phyloP scores from a whole-genome alignment of 2,113 vertebrate genomes.

The Athene noctua region DNA sequence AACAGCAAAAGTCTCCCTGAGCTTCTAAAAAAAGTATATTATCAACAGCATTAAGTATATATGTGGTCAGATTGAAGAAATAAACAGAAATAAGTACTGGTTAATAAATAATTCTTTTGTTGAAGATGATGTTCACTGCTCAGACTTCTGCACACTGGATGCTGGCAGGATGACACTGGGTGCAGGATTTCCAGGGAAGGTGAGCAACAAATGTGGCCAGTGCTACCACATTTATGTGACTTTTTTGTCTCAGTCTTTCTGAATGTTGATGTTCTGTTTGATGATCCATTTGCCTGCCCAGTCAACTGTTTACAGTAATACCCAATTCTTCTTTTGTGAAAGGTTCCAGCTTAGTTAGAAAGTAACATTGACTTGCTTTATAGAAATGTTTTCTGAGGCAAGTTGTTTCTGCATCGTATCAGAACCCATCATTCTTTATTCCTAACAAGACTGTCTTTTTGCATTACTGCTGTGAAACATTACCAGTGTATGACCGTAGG shows the following conservation, averaged over 20 bases:
- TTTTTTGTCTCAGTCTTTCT: neutral
- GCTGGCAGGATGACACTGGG: neutral
- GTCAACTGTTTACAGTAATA: neutral
- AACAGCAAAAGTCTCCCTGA: neutral
- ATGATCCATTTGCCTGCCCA: neutral
- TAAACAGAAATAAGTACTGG: neutral
- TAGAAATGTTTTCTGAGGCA: neutral
- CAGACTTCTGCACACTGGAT: fast-evolving
- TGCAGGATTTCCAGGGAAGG: neutral
- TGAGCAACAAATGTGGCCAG: neutral
- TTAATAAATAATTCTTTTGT: neutral
- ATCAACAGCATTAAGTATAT: neutral
- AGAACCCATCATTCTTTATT: neutral
- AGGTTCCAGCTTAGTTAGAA: neutral
- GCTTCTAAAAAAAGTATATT: neutral
- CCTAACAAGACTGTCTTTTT: neutral
- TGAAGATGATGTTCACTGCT: fast-evolving
- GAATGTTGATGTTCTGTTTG: neutral
- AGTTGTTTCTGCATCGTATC: neutral
- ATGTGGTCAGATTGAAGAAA: neutral
- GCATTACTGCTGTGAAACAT: neutral
- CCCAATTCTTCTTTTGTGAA: neutral
- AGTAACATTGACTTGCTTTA: neutral
- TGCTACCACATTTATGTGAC: fast-evolving
- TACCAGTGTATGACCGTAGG: neutral